These are phyloP conservation scores for Linnaemya vulpina DNA, from an alignment of 2,888 invertebrate species.

Conservation along the genomic window DNA sequence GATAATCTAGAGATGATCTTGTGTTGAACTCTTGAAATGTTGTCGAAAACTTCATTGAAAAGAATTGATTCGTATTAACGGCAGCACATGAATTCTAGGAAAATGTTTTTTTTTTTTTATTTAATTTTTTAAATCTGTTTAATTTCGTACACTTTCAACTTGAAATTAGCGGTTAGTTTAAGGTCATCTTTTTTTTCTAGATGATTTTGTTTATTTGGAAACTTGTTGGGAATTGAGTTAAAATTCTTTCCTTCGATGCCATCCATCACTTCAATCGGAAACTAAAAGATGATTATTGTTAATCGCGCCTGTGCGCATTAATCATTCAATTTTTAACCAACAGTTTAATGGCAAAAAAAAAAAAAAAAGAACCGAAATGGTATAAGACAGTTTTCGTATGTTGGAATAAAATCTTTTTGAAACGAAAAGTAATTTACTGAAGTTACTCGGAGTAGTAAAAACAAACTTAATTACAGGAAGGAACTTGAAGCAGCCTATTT, in stretches of 20 bases:
- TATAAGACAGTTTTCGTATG: too few relatives aligned
- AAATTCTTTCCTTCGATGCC: not conserved
- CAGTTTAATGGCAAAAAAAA: not conserved
- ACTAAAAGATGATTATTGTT: not conserved
- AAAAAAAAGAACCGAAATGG: too few relatives aligned
- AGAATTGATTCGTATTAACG: too few relatives aligned
- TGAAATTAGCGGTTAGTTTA: not conserved
- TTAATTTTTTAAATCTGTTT: not conserved
- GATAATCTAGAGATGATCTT: too few relatives aligned
- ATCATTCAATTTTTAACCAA: not conserved
- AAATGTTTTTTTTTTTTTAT: not conserved
- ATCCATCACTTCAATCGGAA: not conserved
- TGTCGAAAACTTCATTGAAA: too few relatives aligned
- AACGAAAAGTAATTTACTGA: not conserved
- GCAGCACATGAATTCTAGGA: too few relatives aligned
- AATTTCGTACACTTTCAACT: not conserved
- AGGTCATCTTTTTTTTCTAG: not conserved
- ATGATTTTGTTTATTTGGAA: too few relatives aligned
- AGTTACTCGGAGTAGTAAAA: not conserved
- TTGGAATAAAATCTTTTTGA: not conserved
- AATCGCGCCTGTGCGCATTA: not conserved
- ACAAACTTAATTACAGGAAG: not conserved
- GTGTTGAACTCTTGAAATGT: too few relatives aligned
- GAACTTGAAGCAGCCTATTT: not conserved
- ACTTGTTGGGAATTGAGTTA: not conserved